phyloP scores from a whole-genome alignment of 1,140 invertebrate genomes.

The Procambarus virginalis region DNA sequence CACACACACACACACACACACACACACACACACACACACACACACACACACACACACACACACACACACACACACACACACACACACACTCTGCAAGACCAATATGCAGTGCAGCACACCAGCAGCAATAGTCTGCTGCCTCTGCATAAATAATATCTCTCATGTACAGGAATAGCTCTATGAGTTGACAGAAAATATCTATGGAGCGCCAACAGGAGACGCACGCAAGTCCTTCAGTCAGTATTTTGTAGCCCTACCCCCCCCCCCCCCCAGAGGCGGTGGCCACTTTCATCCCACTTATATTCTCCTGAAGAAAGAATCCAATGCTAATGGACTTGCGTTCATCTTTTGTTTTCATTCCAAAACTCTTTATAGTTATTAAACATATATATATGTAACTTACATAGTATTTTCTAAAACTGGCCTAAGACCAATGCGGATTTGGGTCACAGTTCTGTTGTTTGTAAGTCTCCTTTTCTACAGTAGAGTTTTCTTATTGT shows the following conservation, averaged over 20 bases:
- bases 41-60: too few species aligned
- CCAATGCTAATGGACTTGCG: not conserved
- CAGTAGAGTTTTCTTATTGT: constrained; percentile 44
- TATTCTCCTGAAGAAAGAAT: not conserved
- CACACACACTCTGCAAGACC: not conserved
- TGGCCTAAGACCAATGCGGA: not conserved
- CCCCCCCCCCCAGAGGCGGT: too few species aligned
- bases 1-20: too few species aligned
- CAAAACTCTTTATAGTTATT: not conserved
- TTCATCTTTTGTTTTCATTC: not conserved
- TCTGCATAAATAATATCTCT: constrained; percentile 20
- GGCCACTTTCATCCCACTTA: not conserved
- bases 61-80: too few species aligned
- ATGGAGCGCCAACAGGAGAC: not conserved
- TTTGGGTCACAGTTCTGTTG: constrained; percentile 11
- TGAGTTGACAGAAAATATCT: constrained; percentile 25
- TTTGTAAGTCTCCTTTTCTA: constrained; percentile 45
- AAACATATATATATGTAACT: constrained; percentile 12
- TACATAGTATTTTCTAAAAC: constrained; percentile 17
- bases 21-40: too few species aligned
- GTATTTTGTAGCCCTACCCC: too few species aligned
- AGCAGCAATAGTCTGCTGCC: not conserved
- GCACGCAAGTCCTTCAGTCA: not conserved
- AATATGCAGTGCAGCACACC: not conserved
- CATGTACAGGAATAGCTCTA: constrained; percentile 41